Base-by-base conservation (phyloP, 64 coral and sea anemone genomes). In the Stichodactyla helianthus region DNA sequence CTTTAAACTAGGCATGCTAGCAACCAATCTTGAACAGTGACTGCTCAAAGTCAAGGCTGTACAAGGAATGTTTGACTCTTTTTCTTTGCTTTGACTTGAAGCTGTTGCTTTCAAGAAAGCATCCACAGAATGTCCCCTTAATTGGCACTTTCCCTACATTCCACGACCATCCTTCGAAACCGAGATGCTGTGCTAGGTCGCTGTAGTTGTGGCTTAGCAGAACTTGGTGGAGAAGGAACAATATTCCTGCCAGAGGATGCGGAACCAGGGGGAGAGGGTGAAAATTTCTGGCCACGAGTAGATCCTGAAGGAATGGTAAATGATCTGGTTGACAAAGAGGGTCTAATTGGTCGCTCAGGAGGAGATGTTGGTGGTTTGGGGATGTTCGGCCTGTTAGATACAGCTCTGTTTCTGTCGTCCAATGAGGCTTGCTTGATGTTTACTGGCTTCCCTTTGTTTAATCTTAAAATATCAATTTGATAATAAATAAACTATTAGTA, bases 211-310 rank as follows among this genome's bases (percentile, higher is more conserved):
- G 83, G 79, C 68, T 96, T 96, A 56, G 87, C 91, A 23, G 94
- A 96, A 65, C 25, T 96, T 15, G 94, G 94, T 53, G 94, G 94
- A 25, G 94, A 96, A 15, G 94, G 94, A 18, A 87, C 81, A 10
- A 84, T 52, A 18, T 51, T 53, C 19, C 77, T 86, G 0, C 79
- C 23, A 82, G 70, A 85, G 25, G 22, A 12, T 82, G 82, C 53
- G 87, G 79, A 12, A 22, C 79, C 71, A 54, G 87, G 65, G 77
- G 79, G 81, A 76, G 52, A 79, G 31, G 22, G 55, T 1, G 68
- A 74, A 11, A 74, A 74, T 74, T 11, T 74, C 59, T 89, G 14
- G 17, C 77, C 25, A 80, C 84, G n/a, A 56, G 13, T 10, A 51
- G 63, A 22, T 87, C 77, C 59, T 55, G 78, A 54, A 77, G 60